These are phyloP conservation scores for Vulpes vulpes DNA, from an alignment of 2,113 vertebrate species.

Conservation along the genomic window DNA sequence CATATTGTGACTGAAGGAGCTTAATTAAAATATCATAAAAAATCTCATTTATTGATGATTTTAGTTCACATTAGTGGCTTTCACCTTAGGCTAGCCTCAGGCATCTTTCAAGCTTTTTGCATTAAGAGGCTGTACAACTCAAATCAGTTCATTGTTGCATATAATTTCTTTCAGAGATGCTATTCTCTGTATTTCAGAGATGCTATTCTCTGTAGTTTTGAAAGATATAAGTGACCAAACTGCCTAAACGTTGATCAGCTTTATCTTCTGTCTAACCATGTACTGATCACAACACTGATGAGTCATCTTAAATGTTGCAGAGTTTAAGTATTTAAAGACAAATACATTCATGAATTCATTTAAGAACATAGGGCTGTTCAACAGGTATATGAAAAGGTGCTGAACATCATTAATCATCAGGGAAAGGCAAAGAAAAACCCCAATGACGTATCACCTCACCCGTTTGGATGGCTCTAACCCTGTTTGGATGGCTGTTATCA, in stretches of 20 bases:
- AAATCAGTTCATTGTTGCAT: background rate
- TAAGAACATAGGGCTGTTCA: background rate
- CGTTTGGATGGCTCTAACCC: background rate
- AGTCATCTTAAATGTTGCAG: background rate
- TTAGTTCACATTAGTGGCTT: constrained; percentile 75
- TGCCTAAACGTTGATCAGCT: background rate
- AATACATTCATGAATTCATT: background rate
- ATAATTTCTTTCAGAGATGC: background rate
- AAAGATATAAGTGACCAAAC: background rate
- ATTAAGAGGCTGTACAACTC: background rate
- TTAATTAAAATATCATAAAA: constrained; percentile 83
- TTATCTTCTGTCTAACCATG: background rate
- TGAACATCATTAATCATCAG: background rate
- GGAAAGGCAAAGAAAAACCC: background rate
- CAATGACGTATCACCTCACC: background rate
- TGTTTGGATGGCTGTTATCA: background rate
- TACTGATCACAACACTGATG: background rate
- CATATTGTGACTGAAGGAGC: constrained; percentile 49
- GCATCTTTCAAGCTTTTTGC: constrained; percentile 44
- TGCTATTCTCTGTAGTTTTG: background rate
- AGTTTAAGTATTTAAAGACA: background rate
- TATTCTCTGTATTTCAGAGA: background rate
- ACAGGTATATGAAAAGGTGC: background rate
- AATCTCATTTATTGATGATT: constrained; percentile 82
- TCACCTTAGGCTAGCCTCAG: constrained; percentile 77